phyloP scores from a whole-genome alignment of 1,140 invertebrate genomes.

The Anastrepha obliqua region DNA sequence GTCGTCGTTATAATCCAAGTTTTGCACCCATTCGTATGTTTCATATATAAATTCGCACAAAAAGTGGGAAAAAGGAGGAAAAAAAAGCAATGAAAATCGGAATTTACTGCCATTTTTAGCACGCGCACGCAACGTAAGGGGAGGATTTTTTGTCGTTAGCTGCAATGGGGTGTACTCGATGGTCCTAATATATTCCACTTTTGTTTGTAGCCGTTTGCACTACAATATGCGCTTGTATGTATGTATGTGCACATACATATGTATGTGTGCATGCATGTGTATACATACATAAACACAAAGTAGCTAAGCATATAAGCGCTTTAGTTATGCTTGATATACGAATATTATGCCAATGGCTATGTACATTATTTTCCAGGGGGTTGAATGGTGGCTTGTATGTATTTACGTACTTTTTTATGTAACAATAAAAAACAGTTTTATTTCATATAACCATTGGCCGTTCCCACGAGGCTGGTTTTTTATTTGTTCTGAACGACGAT shows the following conservation, averaged over 20 bases:
- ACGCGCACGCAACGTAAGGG: conserved; percentile 1
- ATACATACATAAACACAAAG: background rate
- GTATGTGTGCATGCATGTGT: background rate
- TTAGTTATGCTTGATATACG: conserved; percentile 40
- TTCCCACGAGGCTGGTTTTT: background rate
- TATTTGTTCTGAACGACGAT: background rate
- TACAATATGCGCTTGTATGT: background rate
- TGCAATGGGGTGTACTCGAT: conserved; percentile 8
- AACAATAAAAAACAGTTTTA: conserved; percentile 13
- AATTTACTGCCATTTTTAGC: conserved; percentile 52
- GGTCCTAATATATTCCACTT: conserved; percentile 10
- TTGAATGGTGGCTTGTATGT: background rate
- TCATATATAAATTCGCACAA: background rate
- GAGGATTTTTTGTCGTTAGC: conserved; percentile 22
- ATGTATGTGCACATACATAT: background rate
- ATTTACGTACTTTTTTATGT: background rate
- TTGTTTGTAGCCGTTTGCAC: conserved; percentile 20
- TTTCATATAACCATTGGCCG: background rate
- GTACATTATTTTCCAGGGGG: background rate
- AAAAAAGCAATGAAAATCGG: conserved; percentile 52
- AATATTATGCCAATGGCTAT: background rate
- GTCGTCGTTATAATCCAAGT: background rate
- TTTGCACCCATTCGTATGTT: background rate
- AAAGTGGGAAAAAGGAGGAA: conserved; percentile 16
- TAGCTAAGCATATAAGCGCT: conserved; percentile 49